These are phyloP conservation scores for Euborellia annulipes DNA, from an alignment of 1,140 invertebrate species.

Conservation along the genomic window DNA sequence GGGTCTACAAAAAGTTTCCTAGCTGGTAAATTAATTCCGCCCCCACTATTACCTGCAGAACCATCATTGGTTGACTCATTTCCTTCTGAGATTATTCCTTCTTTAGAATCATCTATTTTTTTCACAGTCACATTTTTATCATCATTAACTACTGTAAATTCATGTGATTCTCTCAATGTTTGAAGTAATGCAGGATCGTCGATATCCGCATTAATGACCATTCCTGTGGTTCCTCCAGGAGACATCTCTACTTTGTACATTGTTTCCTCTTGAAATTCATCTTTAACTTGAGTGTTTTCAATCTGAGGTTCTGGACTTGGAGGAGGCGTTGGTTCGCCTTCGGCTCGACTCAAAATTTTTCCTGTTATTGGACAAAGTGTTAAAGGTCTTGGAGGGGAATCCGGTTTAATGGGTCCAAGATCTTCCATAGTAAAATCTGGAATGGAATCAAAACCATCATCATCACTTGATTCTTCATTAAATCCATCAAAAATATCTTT, in stretches of 20 bases:
- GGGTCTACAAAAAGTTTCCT: slow-evolving; percentile 5
- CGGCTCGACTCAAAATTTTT: slow-evolving; percentile 44
- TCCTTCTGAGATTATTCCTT: slow-evolving; percentile 3
- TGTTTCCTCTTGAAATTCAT: slow-evolving; percentile 2
- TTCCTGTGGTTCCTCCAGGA: slow-evolving; percentile 44
- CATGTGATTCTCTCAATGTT: slow-evolving; percentile 3
- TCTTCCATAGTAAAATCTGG: slow-evolving; percentile 37
- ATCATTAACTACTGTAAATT: slow-evolving; percentile 2
- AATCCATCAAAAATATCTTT: too few species aligned
- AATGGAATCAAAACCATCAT: slow-evolving; percentile 26
- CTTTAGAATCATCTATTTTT: slow-evolving; percentile 5
- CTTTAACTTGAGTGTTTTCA: too few species aligned
- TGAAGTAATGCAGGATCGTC: slow-evolving; percentile 21
- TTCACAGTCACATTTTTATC: slow-evolving; percentile 3
- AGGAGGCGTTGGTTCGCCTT: slow-evolving; percentile 34
- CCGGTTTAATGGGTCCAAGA: slow-evolving; percentile 39
- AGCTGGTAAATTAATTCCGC: slow-evolving; percentile 7
- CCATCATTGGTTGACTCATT: slow-evolving; percentile 1
- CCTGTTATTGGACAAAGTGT: slow-evolving; percentile 51
- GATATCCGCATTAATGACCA: too few species aligned
- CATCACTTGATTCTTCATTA: too few species aligned
- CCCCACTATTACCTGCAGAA: neutral
- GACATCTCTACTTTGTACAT: slow-evolving; percentile 48
- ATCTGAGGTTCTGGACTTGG: slow-evolving; percentile 15
- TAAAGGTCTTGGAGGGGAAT: slow-evolving; percentile 46